Evolutionary conservation across 2,113 vertebrate genomes (phyloP).

Genomic region (Chloropsis cyanopogon): DNA sequence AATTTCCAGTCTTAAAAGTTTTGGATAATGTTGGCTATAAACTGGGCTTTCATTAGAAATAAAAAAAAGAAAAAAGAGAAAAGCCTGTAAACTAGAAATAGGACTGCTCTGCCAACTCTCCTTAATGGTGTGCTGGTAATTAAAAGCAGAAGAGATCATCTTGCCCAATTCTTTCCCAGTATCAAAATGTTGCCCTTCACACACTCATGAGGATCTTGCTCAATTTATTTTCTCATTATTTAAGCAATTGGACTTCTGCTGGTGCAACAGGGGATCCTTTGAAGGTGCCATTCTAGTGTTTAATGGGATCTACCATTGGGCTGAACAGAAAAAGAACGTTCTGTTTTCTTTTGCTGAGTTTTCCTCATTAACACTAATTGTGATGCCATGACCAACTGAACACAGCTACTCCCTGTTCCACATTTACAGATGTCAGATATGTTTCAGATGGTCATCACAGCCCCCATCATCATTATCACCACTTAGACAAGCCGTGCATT

Average conservation of each 20-base stretch:
- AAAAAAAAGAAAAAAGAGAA: neutral
- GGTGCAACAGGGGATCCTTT: neutral
- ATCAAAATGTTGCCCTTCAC: conserved; percentile 10
- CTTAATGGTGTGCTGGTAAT: neutral
- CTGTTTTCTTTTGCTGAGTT: conserved; percentile 32
- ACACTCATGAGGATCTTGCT: conserved; percentile 8
- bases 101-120: neutral
- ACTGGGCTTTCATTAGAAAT: neutral
- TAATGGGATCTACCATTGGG: conserved; percentile 13
- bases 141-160: conserved; percentile 6
- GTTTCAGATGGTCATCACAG: conserved; percentile 16
- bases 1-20: neutral
- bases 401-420: conserved; percentile 17
- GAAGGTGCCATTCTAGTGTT: neutral
- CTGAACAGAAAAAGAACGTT: neutral
- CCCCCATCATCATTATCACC: conserved; percentile 33
- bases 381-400: conserved; percentile 25
- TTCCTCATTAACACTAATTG: conserved; percentile 50
- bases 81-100: neutral
- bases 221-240: conserved; percentile 54
- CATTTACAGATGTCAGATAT: conserved; percentile 25
- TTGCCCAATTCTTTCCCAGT: neutral
- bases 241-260: conserved; percentile 33
- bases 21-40: neutral
- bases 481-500: conserved; percentile 39